A percentile compares a stretch with the other conserved stretches of the same genome.
Evolutionary conservation across 2,888 invertebrate genomes (phyloP).

Genomic region (Phorcus lineatus): DNA sequence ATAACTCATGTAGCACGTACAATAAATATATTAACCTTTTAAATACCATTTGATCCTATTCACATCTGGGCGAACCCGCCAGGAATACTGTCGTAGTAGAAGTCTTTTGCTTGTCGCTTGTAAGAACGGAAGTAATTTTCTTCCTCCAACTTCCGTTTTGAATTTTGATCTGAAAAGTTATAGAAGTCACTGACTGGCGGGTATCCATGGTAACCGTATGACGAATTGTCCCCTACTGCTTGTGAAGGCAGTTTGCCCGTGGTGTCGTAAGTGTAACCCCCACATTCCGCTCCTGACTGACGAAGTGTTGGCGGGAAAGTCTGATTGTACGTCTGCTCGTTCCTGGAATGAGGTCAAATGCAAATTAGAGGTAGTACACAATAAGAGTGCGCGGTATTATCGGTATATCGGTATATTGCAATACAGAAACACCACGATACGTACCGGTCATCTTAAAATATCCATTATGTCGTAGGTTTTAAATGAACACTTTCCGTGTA

Average conservation of each 20-base stretch:
- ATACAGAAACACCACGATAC: too few relatives aligned
- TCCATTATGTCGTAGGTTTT: too few relatives aligned
- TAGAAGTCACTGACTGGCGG: not conserved
- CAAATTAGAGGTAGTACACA: not conserved
- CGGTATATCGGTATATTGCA: too few relatives aligned
- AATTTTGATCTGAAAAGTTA: not conserved
- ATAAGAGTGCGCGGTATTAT: too few relatives aligned
- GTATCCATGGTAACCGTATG: constrained; percentile 25
- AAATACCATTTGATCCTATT: not conserved
- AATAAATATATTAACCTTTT: too few relatives aligned
- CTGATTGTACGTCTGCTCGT: constrained; percentile 12
- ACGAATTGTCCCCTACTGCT: not conserved
- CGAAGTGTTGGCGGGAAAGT: constrained; percentile 3
- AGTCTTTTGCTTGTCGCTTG: constrained; percentile 25
- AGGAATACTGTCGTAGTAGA: constrained; percentile 18
- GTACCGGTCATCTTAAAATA: too few relatives aligned
- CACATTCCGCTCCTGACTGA: constrained; percentile 7
- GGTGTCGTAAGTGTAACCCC: constrained; percentile 22
- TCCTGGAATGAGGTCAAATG: constrained; percentile 7
- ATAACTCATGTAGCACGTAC: too few relatives aligned
- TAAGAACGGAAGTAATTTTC: constrained; percentile 6
- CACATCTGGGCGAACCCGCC: constrained; percentile 23
- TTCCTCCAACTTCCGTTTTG: not conserved
- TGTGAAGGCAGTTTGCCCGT: constrained; percentile 6
- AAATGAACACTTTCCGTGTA: too few relatives aligned